Percentiles rank a stretch among this genome's conserved stretches.
These are phyloP conservation scores for Byasa hedistus DNA, from an alignment of 2,888 invertebrate species.

Conservation along the genomic window DNA sequence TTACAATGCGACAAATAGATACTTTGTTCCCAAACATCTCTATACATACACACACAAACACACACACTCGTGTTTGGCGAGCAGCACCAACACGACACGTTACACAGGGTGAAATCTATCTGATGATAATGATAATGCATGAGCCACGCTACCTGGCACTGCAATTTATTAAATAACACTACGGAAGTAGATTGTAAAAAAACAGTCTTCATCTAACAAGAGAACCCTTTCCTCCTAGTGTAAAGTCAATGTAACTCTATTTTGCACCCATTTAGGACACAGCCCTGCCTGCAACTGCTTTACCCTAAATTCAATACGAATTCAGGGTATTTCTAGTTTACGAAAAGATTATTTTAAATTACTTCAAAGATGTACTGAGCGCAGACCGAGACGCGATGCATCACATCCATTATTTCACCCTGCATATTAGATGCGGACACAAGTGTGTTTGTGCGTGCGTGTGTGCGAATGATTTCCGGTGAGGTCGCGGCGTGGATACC, in stretches of 20 bases:
- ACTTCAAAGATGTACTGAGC: too few relatives aligned
- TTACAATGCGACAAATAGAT: slow-evolving; percentile 51
- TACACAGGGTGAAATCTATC: slow-evolving; percentile 12
- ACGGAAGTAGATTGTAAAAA: too few relatives aligned
- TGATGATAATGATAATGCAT: neutral
- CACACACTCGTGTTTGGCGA: slow-evolving; percentile 48
- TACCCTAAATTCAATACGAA: too few relatives aligned
- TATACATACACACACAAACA: slow-evolving; percentile 44
- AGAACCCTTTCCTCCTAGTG: too few relatives aligned
- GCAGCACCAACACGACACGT: slow-evolving; percentile 58
- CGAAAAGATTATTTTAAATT: too few relatives aligned
- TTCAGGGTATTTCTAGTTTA: too few relatives aligned
- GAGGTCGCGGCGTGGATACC: slow-evolving; percentile 60
- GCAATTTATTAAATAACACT: too few relatives aligned
- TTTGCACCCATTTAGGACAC: too few relatives aligned
- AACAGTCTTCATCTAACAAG: too few relatives aligned
- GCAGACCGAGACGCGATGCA: too few relatives aligned
- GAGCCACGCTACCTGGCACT: neutral
- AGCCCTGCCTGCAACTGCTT: too few relatives aligned
- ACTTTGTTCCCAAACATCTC: slow-evolving; percentile 67
- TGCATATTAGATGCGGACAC: neutral
- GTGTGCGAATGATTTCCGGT: neutral
- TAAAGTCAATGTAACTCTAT: too few relatives aligned
- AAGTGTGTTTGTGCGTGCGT: neutral
- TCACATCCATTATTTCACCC: neutral